Evolutionary conservation across 1,140 invertebrate genomes (phyloP), one percentile per base, ranked within the genome.

Genomic region (Steinernema feltiae): DNA sequence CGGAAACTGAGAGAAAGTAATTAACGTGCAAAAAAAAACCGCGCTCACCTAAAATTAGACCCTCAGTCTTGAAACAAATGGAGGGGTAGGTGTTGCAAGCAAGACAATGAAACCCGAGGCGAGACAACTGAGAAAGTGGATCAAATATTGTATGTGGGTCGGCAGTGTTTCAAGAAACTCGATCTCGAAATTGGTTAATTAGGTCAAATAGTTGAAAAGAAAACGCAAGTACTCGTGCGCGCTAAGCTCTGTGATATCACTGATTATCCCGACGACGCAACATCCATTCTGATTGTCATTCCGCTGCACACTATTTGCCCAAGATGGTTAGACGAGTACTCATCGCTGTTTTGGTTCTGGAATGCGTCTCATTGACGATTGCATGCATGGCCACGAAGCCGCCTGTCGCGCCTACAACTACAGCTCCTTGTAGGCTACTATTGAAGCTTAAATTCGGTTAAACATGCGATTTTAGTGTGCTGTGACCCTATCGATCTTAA

Each of bases 191-290:
- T 63, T 63, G 24, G 53, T 63, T 63, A 63, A 63, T 15, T 63
- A 21, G 53, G 53, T 63, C 53, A 63, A 63, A 63, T 63, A 15
- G 53, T 63, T 63, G 53, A 63, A 63, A 63, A 63, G 53, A 63
- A 63, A 63, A 63, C 53, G 53, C 24, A 63, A 63, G 53, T 63
- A 3, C 53, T n/a, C n/a, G n/a, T 27, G 53, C 53, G 53, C 53
- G 53, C 53, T 63, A 15, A 63, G 7, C 53, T 63, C 12, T 63
- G 15, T 21, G 53, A 63, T 63, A 63, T 63, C 53, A 63, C 24
- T 63, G 53, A 63, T 63, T 15, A 63, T 63, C 53, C 15, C 53
- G 53, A 27, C 12, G 12, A 21, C 15, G 24, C 3, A 27, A n/a
- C 53, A n/a, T 21, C 7, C 53, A 63, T 17, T 41, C 24, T 21